Conservation (phyloP, 2,888 invertebrate species). For the Hemistola chrysoprasaria region DNA sequence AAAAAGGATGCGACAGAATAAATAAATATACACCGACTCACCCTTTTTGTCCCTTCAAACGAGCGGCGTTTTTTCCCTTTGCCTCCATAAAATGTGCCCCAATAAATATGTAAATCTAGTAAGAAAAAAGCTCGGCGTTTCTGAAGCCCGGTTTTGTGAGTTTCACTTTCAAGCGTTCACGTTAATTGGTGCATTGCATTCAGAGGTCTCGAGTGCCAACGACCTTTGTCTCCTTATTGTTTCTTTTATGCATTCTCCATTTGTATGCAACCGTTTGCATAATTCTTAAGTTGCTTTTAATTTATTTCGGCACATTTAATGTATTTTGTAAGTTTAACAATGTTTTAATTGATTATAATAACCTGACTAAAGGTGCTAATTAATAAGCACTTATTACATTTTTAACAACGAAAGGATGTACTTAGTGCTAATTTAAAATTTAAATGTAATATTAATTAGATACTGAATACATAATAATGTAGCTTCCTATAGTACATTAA, state of each 20-base stretch:
- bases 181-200: slow-evolving; percentile 73
- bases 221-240: slow-evolving; percentile 53
- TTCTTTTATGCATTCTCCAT: slow-evolving; percentile 39
- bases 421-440: too few relatives aligned
- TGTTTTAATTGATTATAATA: background rate
- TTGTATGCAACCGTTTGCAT: slow-evolving; percentile 37
- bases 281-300: slow-evolving; percentile 24
- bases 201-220: slow-evolving; percentile 48
- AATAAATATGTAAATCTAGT: slow-evolving; percentile 81
- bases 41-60: slow-evolving; percentile 82
- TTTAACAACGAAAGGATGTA: too few relatives aligned
- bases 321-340: background rate
- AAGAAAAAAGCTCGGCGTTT: slow-evolving; percentile 52
- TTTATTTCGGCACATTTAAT: slow-evolving; percentile 2
- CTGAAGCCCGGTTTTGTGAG: slow-evolving; percentile 44
- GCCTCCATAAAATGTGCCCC: slow-evolving; percentile 80
- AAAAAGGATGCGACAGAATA: slow-evolving; percentile 82
- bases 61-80: slow-evolving; percentile 71
- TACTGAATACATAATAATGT: too few relatives aligned
- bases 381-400: too few relatives aligned
- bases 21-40: slow-evolving; percentile 80
- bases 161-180: slow-evolving; percentile 74
- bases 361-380: background rate
- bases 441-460: too few relatives aligned
- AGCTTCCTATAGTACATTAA: too few relatives aligned